Conservation (phyloP, 2,113 vertebrate species). For the Gopherus evgoodei region DNA sequence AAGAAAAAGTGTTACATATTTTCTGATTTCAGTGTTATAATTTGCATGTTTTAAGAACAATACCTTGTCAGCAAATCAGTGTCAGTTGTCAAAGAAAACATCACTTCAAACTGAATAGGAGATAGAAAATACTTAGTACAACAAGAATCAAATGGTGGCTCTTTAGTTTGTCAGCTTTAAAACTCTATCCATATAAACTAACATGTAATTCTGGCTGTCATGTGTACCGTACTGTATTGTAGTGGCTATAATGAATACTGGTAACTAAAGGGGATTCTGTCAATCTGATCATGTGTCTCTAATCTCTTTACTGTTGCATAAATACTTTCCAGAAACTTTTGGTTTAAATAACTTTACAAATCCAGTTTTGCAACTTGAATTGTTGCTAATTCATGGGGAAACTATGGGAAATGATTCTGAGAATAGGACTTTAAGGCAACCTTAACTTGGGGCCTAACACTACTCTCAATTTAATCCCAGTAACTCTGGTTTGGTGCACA, state of each 20-base stretch:
- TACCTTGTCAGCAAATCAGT: neutral
- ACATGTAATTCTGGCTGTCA: neutral
- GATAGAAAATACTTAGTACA: neutral
- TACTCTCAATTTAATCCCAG: neutral
- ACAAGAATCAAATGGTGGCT: neutral
- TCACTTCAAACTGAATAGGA: neutral
- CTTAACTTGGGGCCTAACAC: neutral
- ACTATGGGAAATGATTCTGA: neutral
- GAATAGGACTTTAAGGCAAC: neutral
- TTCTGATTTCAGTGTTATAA: neutral
- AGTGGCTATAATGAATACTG: neutral
- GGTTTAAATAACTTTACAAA: neutral
- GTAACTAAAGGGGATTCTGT: neutral
- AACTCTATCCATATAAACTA: too few species aligned
- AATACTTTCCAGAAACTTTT: neutral
- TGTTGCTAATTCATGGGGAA: neutral
- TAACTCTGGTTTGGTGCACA: neutral
- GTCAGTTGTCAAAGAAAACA: neutral
- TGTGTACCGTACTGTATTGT: neutral
- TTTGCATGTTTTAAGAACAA: neutral
- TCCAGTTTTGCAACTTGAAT: neutral
- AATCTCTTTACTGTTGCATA: neutral
- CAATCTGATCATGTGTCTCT: neutral
- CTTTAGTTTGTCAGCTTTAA: neutral
- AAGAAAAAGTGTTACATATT: neutral